These are phyloP conservation scores for Meghimatium bilineatum DNA, from an alignment of 2,888 invertebrate genomes.

Conservation along the genomic window DNA sequence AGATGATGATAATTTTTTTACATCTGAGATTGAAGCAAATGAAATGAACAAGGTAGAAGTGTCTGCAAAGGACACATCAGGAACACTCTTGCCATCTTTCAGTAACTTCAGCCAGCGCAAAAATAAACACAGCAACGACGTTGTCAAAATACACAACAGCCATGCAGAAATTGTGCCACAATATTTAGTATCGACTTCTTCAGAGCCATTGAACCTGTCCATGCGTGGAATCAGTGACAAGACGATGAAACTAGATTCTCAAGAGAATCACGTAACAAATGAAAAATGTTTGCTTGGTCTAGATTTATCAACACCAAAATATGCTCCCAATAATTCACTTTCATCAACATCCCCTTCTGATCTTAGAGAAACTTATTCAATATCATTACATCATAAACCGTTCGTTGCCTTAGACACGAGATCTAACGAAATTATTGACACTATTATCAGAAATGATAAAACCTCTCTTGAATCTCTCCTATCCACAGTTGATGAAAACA, in stretches of 20 bases:
- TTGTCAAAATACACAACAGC: neutral
- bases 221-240: neutral
- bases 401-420: neutral
- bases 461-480: neutral
- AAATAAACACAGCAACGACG: neutral
- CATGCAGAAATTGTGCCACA: too few species aligned
- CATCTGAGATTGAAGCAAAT: neutral
- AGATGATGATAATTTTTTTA: neutral
- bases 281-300: neutral
- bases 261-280: neutral
- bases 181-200: neutral
- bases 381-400: neutral
- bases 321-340: neutral
- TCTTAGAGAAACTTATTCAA: neutral
- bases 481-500: neutral
- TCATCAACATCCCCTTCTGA: neutral
- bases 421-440: neutral
- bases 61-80: neutral
- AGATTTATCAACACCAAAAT: neutral
- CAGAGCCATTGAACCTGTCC: neutral
- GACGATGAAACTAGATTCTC: neutral
- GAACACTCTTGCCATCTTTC: neutral
- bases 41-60: neutral
- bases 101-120: neutral
- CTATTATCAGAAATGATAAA: neutral